A percentile compares a stretch with the other conserved stretches of the same genome.
These are phyloP conservation scores for Brachionus rubens DNA, from an alignment of 1,140 invertebrate genomes.

Conservation along the genomic window DNA sequence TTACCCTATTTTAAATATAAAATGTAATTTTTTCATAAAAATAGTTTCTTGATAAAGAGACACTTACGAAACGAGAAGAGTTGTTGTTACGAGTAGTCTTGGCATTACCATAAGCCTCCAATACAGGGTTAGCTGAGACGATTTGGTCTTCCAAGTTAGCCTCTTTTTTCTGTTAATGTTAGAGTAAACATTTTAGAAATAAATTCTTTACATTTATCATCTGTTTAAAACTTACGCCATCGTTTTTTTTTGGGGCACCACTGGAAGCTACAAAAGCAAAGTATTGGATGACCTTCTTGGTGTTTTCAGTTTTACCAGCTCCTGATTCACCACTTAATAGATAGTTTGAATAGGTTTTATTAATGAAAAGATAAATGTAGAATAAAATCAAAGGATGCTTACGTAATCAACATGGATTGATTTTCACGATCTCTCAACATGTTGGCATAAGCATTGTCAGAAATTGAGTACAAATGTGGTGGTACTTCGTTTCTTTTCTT, in stretches of 20 bases:
- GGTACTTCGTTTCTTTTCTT: conserved; percentile 98
- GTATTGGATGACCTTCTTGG: conserved; percentile 69
- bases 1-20: conserved; percentile 65
- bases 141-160: conserved; percentile 82
- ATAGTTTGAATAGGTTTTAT: neutral
- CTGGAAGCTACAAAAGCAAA: conserved; percentile 65
- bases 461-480: conserved; percentile 99
- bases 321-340: conserved; percentile 65
- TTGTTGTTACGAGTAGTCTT: conserved; percentile 99
- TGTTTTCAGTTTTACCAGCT: conserved; percentile 69
- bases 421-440: conserved; percentile 70
- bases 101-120: conserved; percentile 99
- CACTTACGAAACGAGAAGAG: conserved; percentile 76
- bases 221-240: conserved; percentile 60
- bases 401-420: conserved; percentile 64
- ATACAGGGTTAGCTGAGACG: conserved; percentile 96
- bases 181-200: too few species aligned
- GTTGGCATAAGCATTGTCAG: conserved; percentile 98
- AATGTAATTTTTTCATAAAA: too few species aligned
- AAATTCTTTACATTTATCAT: too few species aligned
- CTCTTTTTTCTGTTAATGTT: conserved; percentile 45
- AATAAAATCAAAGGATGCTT: conserved; percentile 51
- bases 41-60: too few species aligned
- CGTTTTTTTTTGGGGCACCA: conserved; percentile 7
- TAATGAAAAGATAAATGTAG: neutral